phyloP scores from a whole-genome alignment of 1,140 invertebrate species.

The Scaptodrosophila lebanonensis region DNA sequence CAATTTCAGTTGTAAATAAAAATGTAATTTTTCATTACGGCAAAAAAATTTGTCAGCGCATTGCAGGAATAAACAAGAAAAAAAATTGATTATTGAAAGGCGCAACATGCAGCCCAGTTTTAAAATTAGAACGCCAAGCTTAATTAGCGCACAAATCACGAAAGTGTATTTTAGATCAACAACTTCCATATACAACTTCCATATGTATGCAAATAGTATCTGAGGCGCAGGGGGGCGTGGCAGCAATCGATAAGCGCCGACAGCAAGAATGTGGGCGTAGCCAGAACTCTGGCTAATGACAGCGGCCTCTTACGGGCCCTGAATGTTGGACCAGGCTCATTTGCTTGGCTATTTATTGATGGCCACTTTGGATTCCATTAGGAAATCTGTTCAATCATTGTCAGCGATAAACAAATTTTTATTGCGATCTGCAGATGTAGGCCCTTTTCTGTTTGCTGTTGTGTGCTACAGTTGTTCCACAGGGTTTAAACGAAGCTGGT shows the following conservation, averaged over 20 bases:
- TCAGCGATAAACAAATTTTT: constrained; percentile 64
- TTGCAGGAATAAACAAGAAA: constrained; percentile 35
- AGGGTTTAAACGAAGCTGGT: too few species aligned
- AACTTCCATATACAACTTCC: too few species aligned
- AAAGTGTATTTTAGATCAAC: too few species aligned
- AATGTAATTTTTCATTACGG: constrained; percentile 31
- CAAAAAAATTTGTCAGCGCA: constrained; percentile 59
- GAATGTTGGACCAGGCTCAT: neutral
- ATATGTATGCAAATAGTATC: too few species aligned
- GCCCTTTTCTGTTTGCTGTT: too few species aligned
- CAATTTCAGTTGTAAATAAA: constrained; percentile 48
- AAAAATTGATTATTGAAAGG: constrained; percentile 16
- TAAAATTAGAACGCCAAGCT: constrained; percentile 33
- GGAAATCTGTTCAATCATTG: constrained; percentile 58
- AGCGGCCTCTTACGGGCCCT: neutral
- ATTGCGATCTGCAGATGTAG: neutral
- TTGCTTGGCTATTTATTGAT: constrained; percentile 1
- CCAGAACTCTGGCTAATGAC: neutral
- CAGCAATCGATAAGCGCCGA: constrained; percentile 39
- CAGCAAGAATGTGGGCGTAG: constrained; percentile 37
- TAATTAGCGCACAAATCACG: constrained; percentile 62
- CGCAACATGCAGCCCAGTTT: constrained; percentile 12
- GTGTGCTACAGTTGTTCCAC: constrained; percentile 4
- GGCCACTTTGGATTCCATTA: constrained; percentile 38
- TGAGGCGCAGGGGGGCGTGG: constrained; percentile 37